Evolutionary conservation across 1,140 invertebrate species (phyloP), one percentile per base, ranked within the genome.

Genomic region (Bombus affinis): DNA sequence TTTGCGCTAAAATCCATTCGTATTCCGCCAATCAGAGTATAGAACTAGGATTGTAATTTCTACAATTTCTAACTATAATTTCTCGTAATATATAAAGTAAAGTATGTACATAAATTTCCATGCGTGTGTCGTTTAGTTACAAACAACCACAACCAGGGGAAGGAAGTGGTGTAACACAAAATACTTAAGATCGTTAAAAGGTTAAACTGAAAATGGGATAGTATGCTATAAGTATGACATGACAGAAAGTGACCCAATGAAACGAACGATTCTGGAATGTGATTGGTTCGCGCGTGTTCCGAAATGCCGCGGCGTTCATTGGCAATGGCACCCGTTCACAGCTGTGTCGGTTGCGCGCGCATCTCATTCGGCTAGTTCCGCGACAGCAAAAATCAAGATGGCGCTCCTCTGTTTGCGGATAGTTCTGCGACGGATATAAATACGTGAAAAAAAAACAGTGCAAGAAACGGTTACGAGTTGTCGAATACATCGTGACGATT

Each of bases 341-440:
- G 91, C 92, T 92, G 91, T 89, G 85, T 81, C 80, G 85, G 88
- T 66, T 86, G 81, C 90, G 92, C 88, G 92, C 87, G 87, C 83
- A 87, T 73, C 78, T 44, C 39, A 81, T 82, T 91, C 82, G 82
- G 81, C 83, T 87, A 83, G 81, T 75, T 90, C 85, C 87, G 87
- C 87, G 88, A 87, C 62, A 74, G 62, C 85, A 89, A 86, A 90
- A 88, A 90, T 72, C 93, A 94, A 94, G 91, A 95, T 95, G 94
- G 93, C 94, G 94, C 89, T 87, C 78, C 82, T 92, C 92, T 94
- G 93, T 95, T 95, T 94, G 94, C 92, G 92, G 92, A 93, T 91
- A 89, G 86, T 88, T 91, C 90, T 91, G 92, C 93, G 91, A 89
- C 91, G 91, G 91, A 92, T 91, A 93, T 93, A 94, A 94, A 94